Conservation (phyloP, 2,797 vertebrate species). For the Sternarchorhynchus goeldii region DNA sequence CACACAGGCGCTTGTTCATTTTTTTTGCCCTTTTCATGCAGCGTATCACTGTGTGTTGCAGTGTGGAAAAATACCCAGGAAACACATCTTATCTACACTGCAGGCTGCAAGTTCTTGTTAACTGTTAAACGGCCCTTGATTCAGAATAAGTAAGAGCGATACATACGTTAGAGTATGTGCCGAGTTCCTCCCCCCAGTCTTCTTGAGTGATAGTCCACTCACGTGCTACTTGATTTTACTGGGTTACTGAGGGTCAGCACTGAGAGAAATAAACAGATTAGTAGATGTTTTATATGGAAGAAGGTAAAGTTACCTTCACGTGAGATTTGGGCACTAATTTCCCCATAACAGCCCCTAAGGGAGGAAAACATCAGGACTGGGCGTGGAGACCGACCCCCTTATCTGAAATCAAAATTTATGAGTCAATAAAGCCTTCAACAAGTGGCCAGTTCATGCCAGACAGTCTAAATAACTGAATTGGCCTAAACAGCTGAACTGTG, state of each 20-base stretch:
- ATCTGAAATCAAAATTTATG: conserved; percentile 22
- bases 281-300: no score
- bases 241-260: conserved; percentile 41
- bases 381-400: conserved; percentile 9
- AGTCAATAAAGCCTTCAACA: background rate
- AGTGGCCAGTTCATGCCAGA: conserved; percentile 13
- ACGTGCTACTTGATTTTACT: conserved; percentile 33
- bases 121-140: conserved; percentile 47
- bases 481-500: conserved; percentile 12
- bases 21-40: background rate
- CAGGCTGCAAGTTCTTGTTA: background rate
- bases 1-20: background rate
- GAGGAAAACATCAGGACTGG: conserved; percentile 12
- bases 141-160: conserved; percentile 33
- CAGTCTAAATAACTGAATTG: background rate
- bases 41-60: background rate
- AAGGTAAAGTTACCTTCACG: conserved; percentile 47
- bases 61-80: conserved; percentile 13
- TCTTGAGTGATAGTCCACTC: conserved; percentile 35
- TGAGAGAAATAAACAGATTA: conserved; percentile 25
- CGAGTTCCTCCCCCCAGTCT: conserved; percentile 36
- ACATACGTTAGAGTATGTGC: conserved; percentile 13
- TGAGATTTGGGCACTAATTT: background rate
- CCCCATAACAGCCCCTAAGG: conserved; percentile 15
- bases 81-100: conserved; percentile 23